Base-by-base conservation (phyloP, 2,797 vertebrate species). In the Huso huso region DNA sequence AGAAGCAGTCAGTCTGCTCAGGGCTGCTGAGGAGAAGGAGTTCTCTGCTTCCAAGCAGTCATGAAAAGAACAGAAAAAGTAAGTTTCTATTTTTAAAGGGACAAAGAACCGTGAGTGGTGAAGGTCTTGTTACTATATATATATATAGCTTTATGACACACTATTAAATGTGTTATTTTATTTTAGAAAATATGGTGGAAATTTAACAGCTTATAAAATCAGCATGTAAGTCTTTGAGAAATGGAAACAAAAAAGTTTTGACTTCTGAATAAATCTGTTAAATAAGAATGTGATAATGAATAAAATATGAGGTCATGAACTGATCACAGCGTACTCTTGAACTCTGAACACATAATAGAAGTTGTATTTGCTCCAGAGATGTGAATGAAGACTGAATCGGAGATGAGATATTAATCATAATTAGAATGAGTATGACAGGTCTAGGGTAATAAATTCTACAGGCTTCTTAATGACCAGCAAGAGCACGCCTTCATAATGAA, bases 341-440 rank as follows among this genome's bases (percentile, higher is more conserved):
- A 92, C 88, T 89, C 87, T 88, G 82, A 82, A 88, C 87, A 84
- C 72, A 74, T 84, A 90, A 90, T 77, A 84, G 77, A 77, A 79
- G 77, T 78, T 81, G 80, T 75, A 86, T 89, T 90, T 89, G 81
- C 80, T 83, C 86, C 80, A 86, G 87, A 84, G 78, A 87, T 78
- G 77, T 84, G 88, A 88, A 84, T 91, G 86, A 74, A 86, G 76
- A 84, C 80, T 74, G 95, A 96, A 98, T 99, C 88, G 88, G 84
- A 85, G 87, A 96, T 97, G 92, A 93, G 90, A 76, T 87, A 99
- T 99, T 99, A 99, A 93, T 89, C 84, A 88, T 93, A 95, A 99
- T 99, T 97, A 95, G 86, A 88, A 85, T 78, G 86, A 84, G 85
- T 91, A 90, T 85, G 87, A 84, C 89, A 88, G 88, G 92, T 93